Conservation (phyloP, 2,888 invertebrate species). For the Polydrusus tereticollis region DNA sequence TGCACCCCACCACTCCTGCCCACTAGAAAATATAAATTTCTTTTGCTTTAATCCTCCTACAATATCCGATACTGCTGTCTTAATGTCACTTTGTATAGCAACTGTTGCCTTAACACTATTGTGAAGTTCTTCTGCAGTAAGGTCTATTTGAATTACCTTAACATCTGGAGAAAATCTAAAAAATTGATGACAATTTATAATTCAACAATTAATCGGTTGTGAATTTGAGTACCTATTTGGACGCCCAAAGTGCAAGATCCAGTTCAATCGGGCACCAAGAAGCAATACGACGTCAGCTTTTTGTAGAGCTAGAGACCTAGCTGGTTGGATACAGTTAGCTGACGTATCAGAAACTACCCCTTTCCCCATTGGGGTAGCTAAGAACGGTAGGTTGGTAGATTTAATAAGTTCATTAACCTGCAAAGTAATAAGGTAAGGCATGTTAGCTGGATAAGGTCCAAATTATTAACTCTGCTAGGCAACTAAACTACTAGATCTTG, state of each 20-base stretch:
- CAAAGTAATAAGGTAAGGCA: too few relatives aligned
- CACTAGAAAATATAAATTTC: conserved; percentile 71
- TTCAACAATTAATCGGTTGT: too few relatives aligned
- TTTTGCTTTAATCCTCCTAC: conserved; percentile 69
- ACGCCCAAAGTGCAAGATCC: conserved; percentile 97
- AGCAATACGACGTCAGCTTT: conserved; percentile 88
- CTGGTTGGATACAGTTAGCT: conserved; percentile 83
- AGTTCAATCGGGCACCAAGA: conserved; percentile 91
- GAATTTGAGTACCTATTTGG: conserved; percentile 65
- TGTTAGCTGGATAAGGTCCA: too few relatives aligned
- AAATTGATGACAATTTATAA: too few relatives aligned
- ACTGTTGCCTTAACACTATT: conserved; percentile 87
- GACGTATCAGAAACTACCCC: conserved; percentile 82
- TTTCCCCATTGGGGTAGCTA: conserved; percentile 96
- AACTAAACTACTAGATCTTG: too few relatives aligned
- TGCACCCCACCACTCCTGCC: conserved; percentile 83
- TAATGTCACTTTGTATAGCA: conserved; percentile 88
- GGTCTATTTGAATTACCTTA: conserved; percentile 90
- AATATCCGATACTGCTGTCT: conserved; percentile 78
- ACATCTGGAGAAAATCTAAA: conserved; percentile 87
- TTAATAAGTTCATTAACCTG: conserved; percentile 78
- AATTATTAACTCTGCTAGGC: too few relatives aligned
- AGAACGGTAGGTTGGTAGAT: conserved; percentile 84
- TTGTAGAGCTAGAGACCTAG: conserved; percentile 87
- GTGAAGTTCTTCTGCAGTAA: conserved; percentile 91